A percentile compares a stretch with the other conserved stretches of the same genome.
phyloP scores from a whole-genome alignment of 1,140 invertebrate species.

The Anastrepha ludens region DNA sequence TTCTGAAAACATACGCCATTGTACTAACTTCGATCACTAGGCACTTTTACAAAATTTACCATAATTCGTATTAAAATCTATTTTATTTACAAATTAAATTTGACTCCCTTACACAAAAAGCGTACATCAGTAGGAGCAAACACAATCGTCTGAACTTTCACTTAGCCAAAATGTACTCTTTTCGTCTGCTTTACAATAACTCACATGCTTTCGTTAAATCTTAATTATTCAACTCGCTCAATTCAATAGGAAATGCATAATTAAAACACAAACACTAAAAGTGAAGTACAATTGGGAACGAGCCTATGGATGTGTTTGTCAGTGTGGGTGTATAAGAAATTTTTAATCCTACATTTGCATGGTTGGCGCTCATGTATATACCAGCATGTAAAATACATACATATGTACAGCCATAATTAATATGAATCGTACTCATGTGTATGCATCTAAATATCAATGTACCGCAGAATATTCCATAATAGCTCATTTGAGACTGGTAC shows the following conservation, averaged over 20 bases:
- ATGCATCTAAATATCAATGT: conserved; percentile 5
- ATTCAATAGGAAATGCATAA: conserved; percentile 8
- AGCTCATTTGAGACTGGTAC: background rate
- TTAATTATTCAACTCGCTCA: conserved; percentile 36
- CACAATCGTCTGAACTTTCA: background rate
- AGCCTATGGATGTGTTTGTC: background rate
- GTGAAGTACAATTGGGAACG: background rate
- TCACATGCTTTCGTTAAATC: background rate
- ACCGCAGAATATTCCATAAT: background rate
- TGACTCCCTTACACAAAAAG: no score
- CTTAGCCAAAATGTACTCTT: background rate
- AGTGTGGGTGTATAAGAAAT: background rate
- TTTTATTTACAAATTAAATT: no score
- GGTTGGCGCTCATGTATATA: background rate
- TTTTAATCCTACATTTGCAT: background rate
- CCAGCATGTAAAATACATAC: background rate
- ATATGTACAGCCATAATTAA: background rate
- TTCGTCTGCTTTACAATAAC: background rate
- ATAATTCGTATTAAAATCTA: no score
- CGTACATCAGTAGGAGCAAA: no score
- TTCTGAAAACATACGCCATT: no score
- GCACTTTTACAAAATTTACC: no score
- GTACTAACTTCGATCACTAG: no score
- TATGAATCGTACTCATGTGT: background rate
- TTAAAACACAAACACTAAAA: background rate